phyloP scores from a whole-genome alignment of 1,140 invertebrate genomes.

The Cyrtorhinus lividipennis region DNA sequence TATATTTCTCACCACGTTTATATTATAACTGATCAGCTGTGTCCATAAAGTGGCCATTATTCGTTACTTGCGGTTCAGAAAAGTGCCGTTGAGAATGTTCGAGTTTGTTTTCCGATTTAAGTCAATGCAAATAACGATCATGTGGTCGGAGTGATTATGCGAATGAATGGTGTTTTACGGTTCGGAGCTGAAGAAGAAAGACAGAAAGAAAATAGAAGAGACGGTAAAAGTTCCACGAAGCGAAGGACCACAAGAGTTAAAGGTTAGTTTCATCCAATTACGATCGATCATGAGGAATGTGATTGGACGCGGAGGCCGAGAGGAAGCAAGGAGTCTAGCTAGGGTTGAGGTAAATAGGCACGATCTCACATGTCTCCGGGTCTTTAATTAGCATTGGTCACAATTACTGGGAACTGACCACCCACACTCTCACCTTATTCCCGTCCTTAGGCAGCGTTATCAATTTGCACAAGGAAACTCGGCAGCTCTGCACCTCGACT shows the following conservation, averaged over 20 bases:
- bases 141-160: too few species aligned
- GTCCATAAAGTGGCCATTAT: too few species aligned
- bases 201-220: neutral
- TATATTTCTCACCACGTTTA: too few species aligned
- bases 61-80: too few species aligned
- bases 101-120: too few species aligned
- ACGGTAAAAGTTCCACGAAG: conserved; percentile 1
- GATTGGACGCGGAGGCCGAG: neutral
- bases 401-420: conserved; percentile 15
- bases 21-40: too few species aligned
- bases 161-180: neutral
- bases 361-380: conserved; percentile 12
- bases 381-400: conserved; percentile 15
- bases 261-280: conserved; percentile 12
- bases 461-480: conserved; percentile 5
- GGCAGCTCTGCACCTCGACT: too few species aligned
- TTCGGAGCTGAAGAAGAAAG: neutral
- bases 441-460: conserved; percentile 9
- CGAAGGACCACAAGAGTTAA: neutral
- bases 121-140: too few species aligned
- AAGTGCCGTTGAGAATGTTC: too few species aligned
- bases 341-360: conserved; percentile 11
- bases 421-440: conserved; percentile 12
- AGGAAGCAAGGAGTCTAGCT: neutral
- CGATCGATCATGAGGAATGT: conserved; percentile 16